Percentiles rank a stretch among this genome's conserved stretches.
Conservation (phyloP, 2,113 vertebrate species). For the Ceyx cyanopectus region DNA sequence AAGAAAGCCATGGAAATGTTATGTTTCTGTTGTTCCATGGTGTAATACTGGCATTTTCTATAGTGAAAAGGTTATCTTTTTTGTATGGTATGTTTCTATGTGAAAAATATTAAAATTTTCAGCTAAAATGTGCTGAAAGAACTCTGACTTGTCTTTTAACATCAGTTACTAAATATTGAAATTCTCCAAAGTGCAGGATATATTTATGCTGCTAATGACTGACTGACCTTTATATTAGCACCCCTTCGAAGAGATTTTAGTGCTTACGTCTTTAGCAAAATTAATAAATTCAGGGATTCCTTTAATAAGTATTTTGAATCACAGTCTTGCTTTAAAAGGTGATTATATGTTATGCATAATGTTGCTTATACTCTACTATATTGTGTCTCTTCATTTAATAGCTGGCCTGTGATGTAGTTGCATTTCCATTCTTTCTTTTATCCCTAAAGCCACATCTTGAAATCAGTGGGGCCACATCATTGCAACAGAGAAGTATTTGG, state of each 20-base stretch:
- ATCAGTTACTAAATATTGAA: neutral
- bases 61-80: conserved; percentile 10
- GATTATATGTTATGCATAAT: neutral
- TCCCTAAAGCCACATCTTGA: conserved; percentile 57
- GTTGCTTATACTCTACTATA: neutral
- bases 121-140: neutral
- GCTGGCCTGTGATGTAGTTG: neutral
- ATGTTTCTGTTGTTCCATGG: conserved; percentile 7
- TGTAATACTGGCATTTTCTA: conserved; percentile 1
- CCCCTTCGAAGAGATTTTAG: conserved; percentile 12
- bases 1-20: neutral
- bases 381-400: conserved; percentile 10
- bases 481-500: conserved; percentile 10
- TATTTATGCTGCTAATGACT: conserved; percentile 15
- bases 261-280: conserved; percentile 55
- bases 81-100: neutral
- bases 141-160: conserved; percentile 7
- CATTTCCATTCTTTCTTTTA: conserved; percentile 26
- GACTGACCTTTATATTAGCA: conserved; percentile 59
- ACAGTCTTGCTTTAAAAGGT: conserved; percentile 3
- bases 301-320: conserved; percentile 41
- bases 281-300: conserved; percentile 40
- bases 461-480: conserved; percentile 26
- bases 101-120: conserved; percentile 7
- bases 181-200: conserved; percentile 20